Evolutionary conservation across 2,888 invertebrate genomes (phyloP).

Genomic region (Isoperla grammatica): DNA sequence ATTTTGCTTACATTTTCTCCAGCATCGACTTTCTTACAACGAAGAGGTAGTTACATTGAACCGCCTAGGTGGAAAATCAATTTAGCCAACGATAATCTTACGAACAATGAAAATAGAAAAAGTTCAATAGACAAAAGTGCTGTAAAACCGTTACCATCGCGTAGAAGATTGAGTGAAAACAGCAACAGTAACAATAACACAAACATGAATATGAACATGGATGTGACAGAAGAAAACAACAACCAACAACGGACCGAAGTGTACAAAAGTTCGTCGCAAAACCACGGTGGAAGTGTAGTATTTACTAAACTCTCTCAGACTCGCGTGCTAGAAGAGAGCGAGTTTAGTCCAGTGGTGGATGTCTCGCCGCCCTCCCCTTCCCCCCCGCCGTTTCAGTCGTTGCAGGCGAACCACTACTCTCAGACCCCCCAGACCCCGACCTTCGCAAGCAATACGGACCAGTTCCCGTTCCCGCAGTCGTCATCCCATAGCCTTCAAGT

Average conservation of each 20-base stretch:
- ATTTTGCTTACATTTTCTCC: too few species aligned
- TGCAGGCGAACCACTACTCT: conserved; percentile 35
- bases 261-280: background rate
- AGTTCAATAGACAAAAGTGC: conserved; percentile 7
- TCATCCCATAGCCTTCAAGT: conserved; percentile 31
- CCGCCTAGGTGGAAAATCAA: conserved; percentile 41
- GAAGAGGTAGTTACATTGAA: conserved; percentile 28
- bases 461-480: too few species aligned
- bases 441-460: background rate
- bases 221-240: conserved; percentile 26
- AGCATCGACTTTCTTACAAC: background rate
- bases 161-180: conserved; percentile 22
- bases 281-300: background rate
- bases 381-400: conserved; percentile 41
- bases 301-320: background rate
- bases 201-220: conserved; percentile 20
- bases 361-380: conserved; percentile 35
- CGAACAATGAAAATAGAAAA: conserved; percentile 9
- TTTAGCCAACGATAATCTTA: conserved; percentile 27
- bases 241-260: conserved; percentile 17
- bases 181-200: too few species aligned
- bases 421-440: background rate
- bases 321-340: background rate
- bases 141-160: conserved; percentile 6
- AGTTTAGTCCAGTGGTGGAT: conserved; percentile 19